These are phyloP conservation scores for Campylomormyrus numenius DNA, from an alignment of 2,113 vertebrate species.

Conservation along the genomic window DNA sequence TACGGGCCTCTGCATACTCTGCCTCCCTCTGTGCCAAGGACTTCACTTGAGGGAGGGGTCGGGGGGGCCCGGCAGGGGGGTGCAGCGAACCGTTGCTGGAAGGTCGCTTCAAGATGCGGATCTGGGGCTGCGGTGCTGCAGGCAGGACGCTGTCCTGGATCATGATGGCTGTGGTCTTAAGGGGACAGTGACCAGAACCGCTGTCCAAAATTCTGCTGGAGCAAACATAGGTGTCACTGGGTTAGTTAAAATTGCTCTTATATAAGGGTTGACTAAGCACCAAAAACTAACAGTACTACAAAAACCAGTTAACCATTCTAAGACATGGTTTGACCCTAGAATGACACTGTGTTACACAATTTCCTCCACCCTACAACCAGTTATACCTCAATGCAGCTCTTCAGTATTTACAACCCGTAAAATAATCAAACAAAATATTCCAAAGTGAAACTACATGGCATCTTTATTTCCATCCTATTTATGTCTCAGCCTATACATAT, in stretches of 20 bases:
- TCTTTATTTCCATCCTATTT: neutral
- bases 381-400: neutral
- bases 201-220: constrained; percentile 69
- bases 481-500: neutral
- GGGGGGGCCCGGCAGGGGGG: constrained; percentile 61
- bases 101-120: constrained; percentile 92
- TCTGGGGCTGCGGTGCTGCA: constrained; percentile 80
- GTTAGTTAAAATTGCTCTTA: neutral
- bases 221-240: neutral
- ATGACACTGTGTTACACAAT: neutral
- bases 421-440: neutral
- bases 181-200: constrained; percentile 57
- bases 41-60: constrained; percentile 80
- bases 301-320: neutral
- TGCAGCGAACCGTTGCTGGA: constrained; percentile 80
- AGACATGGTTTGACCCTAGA: neutral
- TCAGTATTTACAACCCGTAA: neutral
- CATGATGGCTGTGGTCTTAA: constrained; percentile 80
- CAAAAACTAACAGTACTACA: neutral
- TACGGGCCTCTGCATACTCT: constrained; percentile 89
- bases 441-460: neutral
- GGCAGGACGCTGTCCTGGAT: constrained; percentile 89
- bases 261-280: neutral
- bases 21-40: constrained; percentile 91
- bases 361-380: neutral